Evolutionary conservation across 2,888 invertebrate species (phyloP), one percentile per base, ranked within the genome.

Genomic region (Nomada ferruginata): DNA sequence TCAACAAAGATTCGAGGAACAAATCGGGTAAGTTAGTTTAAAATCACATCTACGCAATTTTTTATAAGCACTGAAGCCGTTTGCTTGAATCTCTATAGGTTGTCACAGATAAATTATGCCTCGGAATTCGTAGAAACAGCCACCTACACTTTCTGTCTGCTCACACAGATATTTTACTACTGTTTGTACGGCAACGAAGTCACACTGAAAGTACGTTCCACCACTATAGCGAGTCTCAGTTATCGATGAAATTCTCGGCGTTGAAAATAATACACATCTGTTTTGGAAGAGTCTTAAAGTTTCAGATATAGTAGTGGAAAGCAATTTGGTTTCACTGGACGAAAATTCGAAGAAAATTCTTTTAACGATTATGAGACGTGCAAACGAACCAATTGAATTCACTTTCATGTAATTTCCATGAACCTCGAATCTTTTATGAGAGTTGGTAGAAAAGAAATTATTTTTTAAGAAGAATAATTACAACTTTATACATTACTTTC

Each of bases 161-260:
- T 85, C 47, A 64, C 84, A 0, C 89, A 90, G 66, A 85, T 90
- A 47, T 90, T 87, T 74, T 81, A 88, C 18, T 79, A 89, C 53
- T 90, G 88, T 71, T 90, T 90, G 88, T 87, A 84, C 36, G 91
- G 90, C 42, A 88, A 89, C 66, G 86, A 89, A 66, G 79, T 90
- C 5, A 79, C 18, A 23, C 18, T 64, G 26, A 75, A 79, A 75
- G 82, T 82, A 1, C 11, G 36, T 64, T 60, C 15, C 20, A 53
- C 10, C 3, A 2, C 20, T 7, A 60, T 42, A 55, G n/a, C 20
- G 20, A 20, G 0, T 7, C 36, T 5, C 36, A 36, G 1, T 36
- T 36, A 36, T 36, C 36, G 36, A 36, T 36, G 36, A 36, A 36
- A 36, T 36, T 36, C 7, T 36, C 36, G 36, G 36, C 36, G 36